Evolutionary conservation across 2,888 invertebrate species (phyloP), one percentile per base, ranked within the genome.

Genomic region (Rhaphigaster nebulosa): DNA sequence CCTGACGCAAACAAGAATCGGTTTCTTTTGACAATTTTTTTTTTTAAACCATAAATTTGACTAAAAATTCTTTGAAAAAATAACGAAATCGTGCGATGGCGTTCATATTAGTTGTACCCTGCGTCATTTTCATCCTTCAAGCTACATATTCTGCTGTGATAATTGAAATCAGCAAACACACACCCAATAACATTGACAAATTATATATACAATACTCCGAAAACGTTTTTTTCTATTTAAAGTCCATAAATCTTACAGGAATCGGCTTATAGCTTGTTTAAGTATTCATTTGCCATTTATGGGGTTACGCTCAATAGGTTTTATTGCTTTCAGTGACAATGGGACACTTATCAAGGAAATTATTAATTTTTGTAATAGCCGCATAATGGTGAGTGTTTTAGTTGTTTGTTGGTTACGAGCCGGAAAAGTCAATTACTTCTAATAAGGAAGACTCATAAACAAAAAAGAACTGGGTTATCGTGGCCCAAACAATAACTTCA

Each of bases 71-170:
- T 1, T 1, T 18, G 4, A 6, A 65, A 29, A 60, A 8, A 60
- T 60, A n/a, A 60, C 60, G 26, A 34, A 65, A 34, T 34, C 29
- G 15, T 15, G 4, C 34, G 6, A 65, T 65, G n/a, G 56, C 60
- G n/a, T n/a, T 65, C 65, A 18, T 18, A 65, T 65, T 65, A 34
- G 13, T 29, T 34, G n/a, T n/a, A 4, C 23, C 15, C 6, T 65
- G 65, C 65, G 65, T 65, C 65, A 65, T 34, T 65, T 65, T 6
- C 65, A 65, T 65, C 65, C 65, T 65, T 65, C 65, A 34, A 29
- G 4, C 3, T 29, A 65, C 13, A 65, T 5, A 18, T 65, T 5
- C 34, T 34, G 4, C 29, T 65, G 65, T 0, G 0, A 29, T 65
- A 29, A 13, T 15, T 34, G 15, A 1, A 65, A 34, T 34, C 6